Base-by-base conservation (phyloP, 2,113 vertebrate genomes). In the Aythya baeri region DNA sequence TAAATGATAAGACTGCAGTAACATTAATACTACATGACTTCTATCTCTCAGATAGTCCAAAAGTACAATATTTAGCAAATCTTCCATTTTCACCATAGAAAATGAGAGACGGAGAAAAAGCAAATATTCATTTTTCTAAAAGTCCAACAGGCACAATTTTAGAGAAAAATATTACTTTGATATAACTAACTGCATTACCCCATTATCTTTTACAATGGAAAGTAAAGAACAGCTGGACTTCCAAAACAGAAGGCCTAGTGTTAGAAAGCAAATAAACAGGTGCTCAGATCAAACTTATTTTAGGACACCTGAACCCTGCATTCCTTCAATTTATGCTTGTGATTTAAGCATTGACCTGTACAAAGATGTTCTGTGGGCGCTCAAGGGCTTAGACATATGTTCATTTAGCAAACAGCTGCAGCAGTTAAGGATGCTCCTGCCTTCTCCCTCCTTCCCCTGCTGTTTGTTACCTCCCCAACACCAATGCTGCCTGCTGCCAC, bases 381-480 rank as follows among this genome's bases (percentile, higher is more conserved):
- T 88, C 57, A 88, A 88, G 73, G 86, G 65, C 73, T 90, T 31
- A 34, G 59, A 46, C 80, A 90, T 74, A 46, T 43, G 86, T 52
- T 88, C 80, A 67, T 61, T 86, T 38, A 59, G 44, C 49, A 70
- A 93, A 90, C 79, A 94, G 94, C 76, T 91, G 88, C 83, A 90
- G 73, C 46, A 81, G 76, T 43, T 74, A 72, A 59, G 49, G 86
- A 83, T 86, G 65, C 46, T 94, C 34, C 65, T 43, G 34, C 34
- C 20, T 44, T 80, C 65, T 57, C 80, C 46, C 61, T 77, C 41
- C 50, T 59, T 59, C 43, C 58, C 29, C 46, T 1, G 1, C 59
- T 41, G 27, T 52, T 78, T 65, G 29, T 17, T 67, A 44, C 63
- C 67, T 50, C 58, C 86, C 31, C 63, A 43, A 4, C 2, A 5